Conservation (phyloP, 2,113 vertebrate genomes). For the Steatornis caripensis region DNA sequence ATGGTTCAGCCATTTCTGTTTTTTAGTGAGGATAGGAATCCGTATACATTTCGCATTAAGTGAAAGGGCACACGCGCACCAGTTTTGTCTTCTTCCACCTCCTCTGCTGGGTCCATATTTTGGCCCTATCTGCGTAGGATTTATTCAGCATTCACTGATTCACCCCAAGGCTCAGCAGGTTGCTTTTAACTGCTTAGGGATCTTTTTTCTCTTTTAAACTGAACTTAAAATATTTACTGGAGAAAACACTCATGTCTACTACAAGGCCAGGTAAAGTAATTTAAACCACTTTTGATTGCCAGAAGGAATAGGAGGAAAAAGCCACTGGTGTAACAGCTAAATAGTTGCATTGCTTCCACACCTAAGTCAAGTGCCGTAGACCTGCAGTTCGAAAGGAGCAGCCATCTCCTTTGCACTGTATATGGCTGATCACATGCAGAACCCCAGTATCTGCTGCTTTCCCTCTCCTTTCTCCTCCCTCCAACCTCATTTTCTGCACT, state of each 20-base stretch:
- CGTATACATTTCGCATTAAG: fast-evolving
- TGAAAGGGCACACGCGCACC: neutral
- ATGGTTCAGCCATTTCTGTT: neutral
- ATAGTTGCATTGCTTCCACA: neutral
- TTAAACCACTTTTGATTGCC: neutral
- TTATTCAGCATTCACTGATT: neutral
- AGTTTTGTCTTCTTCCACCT: neutral
- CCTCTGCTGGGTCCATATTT: neutral
- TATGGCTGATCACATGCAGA: neutral
- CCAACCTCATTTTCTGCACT: neutral
- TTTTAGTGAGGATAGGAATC: neutral
- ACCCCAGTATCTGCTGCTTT: neutral
- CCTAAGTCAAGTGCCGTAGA: fast-evolving
- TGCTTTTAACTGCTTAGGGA: neutral
- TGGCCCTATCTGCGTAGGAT: neutral
- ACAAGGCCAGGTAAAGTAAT: neutral
- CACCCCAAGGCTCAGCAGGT: neutral
- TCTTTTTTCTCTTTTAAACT: neutral
- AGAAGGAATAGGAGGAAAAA: neutral
- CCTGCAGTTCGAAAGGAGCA: neutral
- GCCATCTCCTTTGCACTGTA: neutral
- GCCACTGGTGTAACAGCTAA: neutral
- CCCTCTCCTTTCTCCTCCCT: neutral
- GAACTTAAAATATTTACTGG: neutral
- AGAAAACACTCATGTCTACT: neutral